These are phyloP conservation scores for Melanotaenia boesemani DNA, from an alignment of 2,797 vertebrate genomes.

Conservation along the genomic window DNA sequence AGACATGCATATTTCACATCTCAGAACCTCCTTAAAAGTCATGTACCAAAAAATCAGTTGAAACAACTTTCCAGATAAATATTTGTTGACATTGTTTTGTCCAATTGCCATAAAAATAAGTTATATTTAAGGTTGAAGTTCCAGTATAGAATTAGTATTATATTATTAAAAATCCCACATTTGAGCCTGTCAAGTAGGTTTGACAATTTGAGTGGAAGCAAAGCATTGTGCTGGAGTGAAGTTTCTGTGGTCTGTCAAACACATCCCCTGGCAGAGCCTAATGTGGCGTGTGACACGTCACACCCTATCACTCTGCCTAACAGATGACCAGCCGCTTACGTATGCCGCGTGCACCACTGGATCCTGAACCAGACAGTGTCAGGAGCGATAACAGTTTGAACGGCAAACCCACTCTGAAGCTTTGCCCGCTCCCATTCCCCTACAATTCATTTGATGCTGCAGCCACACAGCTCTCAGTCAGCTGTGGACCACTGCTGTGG, in stretches of 20 bases:
- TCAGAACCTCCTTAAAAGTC: background rate
- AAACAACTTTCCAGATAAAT: background rate
- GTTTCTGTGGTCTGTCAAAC: constrained; percentile 71
- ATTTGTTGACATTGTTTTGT: background rate
- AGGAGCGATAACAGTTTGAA: constrained; percentile 80
- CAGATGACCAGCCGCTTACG: constrained; percentile 77
- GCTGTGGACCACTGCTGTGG: constrained; percentile 55
- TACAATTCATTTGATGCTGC: constrained; percentile 53
- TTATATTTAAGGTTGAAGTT: background rate
- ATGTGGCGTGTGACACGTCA: constrained; percentile 78
- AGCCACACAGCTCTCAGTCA: constrained; percentile 38
- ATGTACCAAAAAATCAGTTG: background rate
- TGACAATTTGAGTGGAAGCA: constrained; percentile 50
- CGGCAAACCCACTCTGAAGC: constrained; percentile 76
- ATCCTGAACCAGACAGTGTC: constrained; percentile 82
- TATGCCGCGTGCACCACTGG: constrained; percentile 74
- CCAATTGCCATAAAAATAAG: background rate
- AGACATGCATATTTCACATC: background rate
- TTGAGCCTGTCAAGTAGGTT: constrained; percentile 40
- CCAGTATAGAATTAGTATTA: background rate
- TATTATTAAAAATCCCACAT: constrained; percentile 21
- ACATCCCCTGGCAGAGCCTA: constrained; percentile 63
- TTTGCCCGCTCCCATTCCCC: constrained; percentile 65
- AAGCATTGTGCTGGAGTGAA: constrained; percentile 45
- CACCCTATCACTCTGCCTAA: constrained; percentile 75